Percentiles rank a stretch among this genome's conserved stretches.
Conservation (phyloP, 2,888 invertebrate species). For the Chrysina gloriosa region DNA sequence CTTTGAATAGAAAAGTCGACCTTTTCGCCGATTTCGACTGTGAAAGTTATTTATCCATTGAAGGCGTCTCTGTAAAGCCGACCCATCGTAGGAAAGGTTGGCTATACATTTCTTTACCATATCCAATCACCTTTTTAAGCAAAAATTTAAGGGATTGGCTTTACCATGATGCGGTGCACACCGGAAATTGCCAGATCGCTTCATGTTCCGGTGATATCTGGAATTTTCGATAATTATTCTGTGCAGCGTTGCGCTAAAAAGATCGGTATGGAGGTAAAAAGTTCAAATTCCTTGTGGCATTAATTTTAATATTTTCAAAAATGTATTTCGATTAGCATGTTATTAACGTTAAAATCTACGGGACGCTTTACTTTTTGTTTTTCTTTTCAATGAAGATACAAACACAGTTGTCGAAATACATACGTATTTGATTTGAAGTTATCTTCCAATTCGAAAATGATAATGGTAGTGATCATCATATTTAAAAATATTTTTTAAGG, state of each 20-base stretch:
- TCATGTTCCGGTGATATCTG: constrained; percentile 56
- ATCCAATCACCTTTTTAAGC: background rate
- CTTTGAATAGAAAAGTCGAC: constrained; percentile 58
- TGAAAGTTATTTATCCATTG: constrained; percentile 58
- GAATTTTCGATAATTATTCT: constrained; percentile 55
- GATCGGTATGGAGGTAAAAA: constrained; percentile 57
- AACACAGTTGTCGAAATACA: too few species aligned
- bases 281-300: background rate
- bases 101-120: background rate
- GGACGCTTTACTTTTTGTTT: too few species aligned
- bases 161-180: constrained; percentile 53
- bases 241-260: constrained; percentile 57
- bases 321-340: too few species aligned
- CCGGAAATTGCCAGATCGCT: constrained; percentile 59
- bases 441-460: background rate
- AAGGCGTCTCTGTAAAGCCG: constrained; percentile 57
- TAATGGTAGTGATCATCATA: too few species aligned
- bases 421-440: background rate
- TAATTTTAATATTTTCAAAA: too few species aligned
- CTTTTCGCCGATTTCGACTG: constrained; percentile 57
- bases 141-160: constrained; percentile 51
- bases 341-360: too few species aligned
- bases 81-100: constrained; percentile 57
- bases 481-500: constrained; percentile 44
- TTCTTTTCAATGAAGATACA: too few species aligned